Evolutionary conservation across 2,888 invertebrate genomes (phyloP).

Genomic region (Pedicia rivosa): DNA sequence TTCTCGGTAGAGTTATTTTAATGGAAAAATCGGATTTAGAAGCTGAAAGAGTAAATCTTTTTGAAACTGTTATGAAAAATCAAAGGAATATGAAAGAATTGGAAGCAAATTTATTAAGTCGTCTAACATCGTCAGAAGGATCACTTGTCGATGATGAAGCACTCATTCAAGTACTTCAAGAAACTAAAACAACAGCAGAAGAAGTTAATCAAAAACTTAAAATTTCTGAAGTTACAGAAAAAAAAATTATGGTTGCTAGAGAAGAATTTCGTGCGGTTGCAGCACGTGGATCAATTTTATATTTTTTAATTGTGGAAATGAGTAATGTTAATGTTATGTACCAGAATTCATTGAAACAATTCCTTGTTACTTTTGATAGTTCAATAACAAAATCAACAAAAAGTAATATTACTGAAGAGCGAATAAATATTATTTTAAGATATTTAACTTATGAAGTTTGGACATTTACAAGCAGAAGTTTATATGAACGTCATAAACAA

Average conservation of each 20-base stretch:
- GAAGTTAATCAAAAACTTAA: constrained; percentile 89
- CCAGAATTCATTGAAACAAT: constrained; percentile 89
- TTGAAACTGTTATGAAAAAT: constrained; percentile 93
- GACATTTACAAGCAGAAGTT: constrained; percentile 79
- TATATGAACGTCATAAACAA: constrained; percentile 86
- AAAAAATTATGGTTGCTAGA: constrained; percentile 81
- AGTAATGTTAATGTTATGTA: constrained; percentile 94
- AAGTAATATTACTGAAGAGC: constrained; percentile 66
- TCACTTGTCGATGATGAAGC: constrained; percentile 94
- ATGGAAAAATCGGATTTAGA: constrained; percentile 95
- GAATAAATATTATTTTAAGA: constrained; percentile 75
- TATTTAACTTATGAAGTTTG: constrained; percentile 86
- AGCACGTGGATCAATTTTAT: constrained; percentile 82
- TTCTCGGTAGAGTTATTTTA: constrained; percentile 81
- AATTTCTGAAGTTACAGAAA: constrained; percentile 85
- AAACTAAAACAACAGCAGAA: constrained; percentile 77
- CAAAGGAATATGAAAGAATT: constrained; percentile 91
- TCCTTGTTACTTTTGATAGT: constrained; percentile 81
- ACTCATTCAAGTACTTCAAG: constrained; percentile 73
- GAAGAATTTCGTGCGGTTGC: constrained; percentile 95
- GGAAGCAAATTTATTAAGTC: constrained; percentile 77
- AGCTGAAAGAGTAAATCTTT: constrained; percentile 79
- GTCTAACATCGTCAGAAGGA: constrained; percentile 86
- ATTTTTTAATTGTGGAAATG: constrained; percentile 95
- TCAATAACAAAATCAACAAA: constrained; percentile 85